Evolutionary conservation across 2,113 vertebrate genomes (phyloP).

Genomic region (Syrmaticus mikado): DNA sequence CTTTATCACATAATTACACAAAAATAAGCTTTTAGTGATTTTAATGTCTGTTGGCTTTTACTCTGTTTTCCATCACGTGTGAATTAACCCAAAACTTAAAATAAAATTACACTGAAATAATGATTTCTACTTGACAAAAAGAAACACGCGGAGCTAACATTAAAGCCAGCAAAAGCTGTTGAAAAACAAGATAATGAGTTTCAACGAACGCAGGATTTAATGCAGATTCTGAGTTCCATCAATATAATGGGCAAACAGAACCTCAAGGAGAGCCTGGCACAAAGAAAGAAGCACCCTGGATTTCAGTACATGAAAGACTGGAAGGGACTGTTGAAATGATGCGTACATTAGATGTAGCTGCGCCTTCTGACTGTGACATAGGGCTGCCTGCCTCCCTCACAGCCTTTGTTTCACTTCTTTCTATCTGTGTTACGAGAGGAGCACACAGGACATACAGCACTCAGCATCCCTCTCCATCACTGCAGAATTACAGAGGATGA

Average conservation of each 20-base stretch:
- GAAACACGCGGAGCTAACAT: not conserved
- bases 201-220: not conserved
- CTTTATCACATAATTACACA: fast-evolving
- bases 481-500: not conserved
- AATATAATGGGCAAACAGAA: not conserved
- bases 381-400: not conserved
- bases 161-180: not conserved
- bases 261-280: not conserved
- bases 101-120: not conserved
- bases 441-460: fast-evolving
- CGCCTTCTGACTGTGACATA: not conserved
- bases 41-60: not conserved
- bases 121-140: not conserved
- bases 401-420: not conserved
- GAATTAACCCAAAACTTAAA: constrained; percentile 5
- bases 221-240: not conserved
- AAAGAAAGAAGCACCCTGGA: not conserved
- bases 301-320: not conserved
- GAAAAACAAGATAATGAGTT: not conserved
- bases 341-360: not conserved
- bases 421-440: not conserved
- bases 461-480: not conserved
- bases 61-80: not conserved
- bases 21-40: not conserved
- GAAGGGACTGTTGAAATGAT: not conserved